Evolutionary conservation across 2,113 vertebrate genomes (phyloP), one percentile per base, ranked within the genome.

Genomic region (Alethe castanea): DNA sequence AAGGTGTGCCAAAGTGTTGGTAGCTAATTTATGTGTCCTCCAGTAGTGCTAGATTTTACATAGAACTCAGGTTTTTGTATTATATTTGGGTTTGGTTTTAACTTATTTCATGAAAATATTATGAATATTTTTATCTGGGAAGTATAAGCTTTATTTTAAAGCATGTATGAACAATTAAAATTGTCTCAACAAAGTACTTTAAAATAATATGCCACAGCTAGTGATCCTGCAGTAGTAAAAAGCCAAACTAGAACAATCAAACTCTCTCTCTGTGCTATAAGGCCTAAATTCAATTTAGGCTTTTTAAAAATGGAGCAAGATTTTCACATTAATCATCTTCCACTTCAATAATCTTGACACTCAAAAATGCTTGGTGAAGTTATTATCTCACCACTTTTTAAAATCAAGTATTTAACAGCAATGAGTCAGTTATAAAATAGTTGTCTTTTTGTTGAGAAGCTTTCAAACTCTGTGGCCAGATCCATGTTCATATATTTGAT

Each of bases 381-480:
- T 60, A 74, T 11, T 44, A 57, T 67, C 59, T 26, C 6, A 65
- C 5, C 45, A 42, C 26, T 80, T 92, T 33, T 20, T 9, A 60
- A 92, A 87, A 80, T 38, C 28, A 18, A 80, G 33, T 35, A 54
- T 76, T 74, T 65, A 86, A 76, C 14, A 76, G 14, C 44, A 81
- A 76, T 64, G 26, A 79, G 44, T 76, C 48, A 45, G 40, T 57
- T 82, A 72, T 0, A 57, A 35, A 23, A 69, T 31, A 42, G 40
- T 85, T 76, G 40, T 79, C 48, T 65, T 85, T 91, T 72, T 61
- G 9, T 40, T 36, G 36, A 88, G 66, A 79, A 94, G 50, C 36
- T 94, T 92, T 85, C 76, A 73, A 88, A 83, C 9, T 23, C 53
- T 57, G 22, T 42, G 38, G 42, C 45, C 59, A 95, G 50, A 93